Percentiles rank a stretch among this genome's conserved stretches.
These are phyloP conservation scores for Cheiracanthium punctorium DNA, from an alignment of 2,888 invertebrate genomes.

Conservation along the genomic window DNA sequence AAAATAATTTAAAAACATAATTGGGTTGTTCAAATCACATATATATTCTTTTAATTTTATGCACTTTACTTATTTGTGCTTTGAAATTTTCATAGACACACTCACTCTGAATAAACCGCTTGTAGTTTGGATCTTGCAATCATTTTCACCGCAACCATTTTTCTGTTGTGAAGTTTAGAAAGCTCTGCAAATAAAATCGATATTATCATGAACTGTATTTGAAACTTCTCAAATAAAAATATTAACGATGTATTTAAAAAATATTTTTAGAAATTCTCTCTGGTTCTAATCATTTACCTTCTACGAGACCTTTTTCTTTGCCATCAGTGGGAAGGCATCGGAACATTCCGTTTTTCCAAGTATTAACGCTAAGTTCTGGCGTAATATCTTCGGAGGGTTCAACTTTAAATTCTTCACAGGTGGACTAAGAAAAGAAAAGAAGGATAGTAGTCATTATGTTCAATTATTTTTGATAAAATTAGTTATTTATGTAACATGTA, in stretches of 20 bases:
- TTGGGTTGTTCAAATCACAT: no score
- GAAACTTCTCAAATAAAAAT: neutral
- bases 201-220: no score
- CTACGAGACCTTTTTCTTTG: neutral
- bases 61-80: neutral
- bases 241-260: no score
- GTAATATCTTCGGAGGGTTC: conserved; percentile 14
- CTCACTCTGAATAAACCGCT: conserved; percentile 69
- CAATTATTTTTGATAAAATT: neutral
- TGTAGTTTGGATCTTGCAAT: conserved; percentile 74
- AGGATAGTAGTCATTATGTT: no score
- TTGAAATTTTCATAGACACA: neutral
- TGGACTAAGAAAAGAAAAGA: conserved; percentile 22
- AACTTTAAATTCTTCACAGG: conserved; percentile 44
- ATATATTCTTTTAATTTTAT: no score
- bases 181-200: conserved; percentile 77
- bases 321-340: neutral
- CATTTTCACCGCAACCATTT: conserved; percentile 78
- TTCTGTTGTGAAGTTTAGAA: conserved; percentile 84
- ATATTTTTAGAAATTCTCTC: no score
- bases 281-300: no score
- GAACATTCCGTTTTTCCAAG: conserved; percentile 49
- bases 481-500: neutral
- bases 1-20: no score
- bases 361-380: neutral